Base-by-base conservation (phyloP, 2,888 invertebrate genomes). In the Lathronympha strigana region DNA sequence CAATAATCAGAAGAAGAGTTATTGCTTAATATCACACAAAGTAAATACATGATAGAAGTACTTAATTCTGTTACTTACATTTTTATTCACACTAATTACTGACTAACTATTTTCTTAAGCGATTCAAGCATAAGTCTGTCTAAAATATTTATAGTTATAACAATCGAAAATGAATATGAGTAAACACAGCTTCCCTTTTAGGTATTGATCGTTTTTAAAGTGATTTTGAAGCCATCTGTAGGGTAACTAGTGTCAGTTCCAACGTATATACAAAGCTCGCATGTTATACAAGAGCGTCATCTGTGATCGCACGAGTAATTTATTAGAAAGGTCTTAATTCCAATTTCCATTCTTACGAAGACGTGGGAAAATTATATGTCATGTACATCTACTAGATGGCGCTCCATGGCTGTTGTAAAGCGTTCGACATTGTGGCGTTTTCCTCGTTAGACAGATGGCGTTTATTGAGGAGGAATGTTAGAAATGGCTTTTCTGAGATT, bases 191-290 rank as follows among this genome's bases (percentile, higher is more conserved):
- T 11, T 5, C 0, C 13, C 17, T 40, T 28, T 25, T 43, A 28
- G 17, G 55, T 55, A 55, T 55, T 55, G 55, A 55, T 55, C 43
- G 40, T 19, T 13, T 28, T 17, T 17, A 40, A 43, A 55, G 6
- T 55, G 40, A 55, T 17, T 43, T 43, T 43, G 28, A 43, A 19
- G 55, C 55, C 55, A 55, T 43, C 55, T 55, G 1, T 28, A 8
- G 43, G 9, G 2, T 23, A 13, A 19, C 13, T 19, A 19, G 17
- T 28, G 38, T 43, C 17, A 40, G 25, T 25, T 38, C 17, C 36
- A n/a, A 33, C 9, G 13, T n/a, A 21, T 31, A 17, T 31, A 6
- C 50, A 13, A 25, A 15, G 36, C 3, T 13, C 36, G 36, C 36
- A 13, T 36, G 11, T 36, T 36, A 9, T 19, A 6, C 15, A 6